Percentiles rank a stretch among this genome's conserved stretches.
Conservation (phyloP, 2,888 invertebrate genomes). For the Volucella zonaria region DNA sequence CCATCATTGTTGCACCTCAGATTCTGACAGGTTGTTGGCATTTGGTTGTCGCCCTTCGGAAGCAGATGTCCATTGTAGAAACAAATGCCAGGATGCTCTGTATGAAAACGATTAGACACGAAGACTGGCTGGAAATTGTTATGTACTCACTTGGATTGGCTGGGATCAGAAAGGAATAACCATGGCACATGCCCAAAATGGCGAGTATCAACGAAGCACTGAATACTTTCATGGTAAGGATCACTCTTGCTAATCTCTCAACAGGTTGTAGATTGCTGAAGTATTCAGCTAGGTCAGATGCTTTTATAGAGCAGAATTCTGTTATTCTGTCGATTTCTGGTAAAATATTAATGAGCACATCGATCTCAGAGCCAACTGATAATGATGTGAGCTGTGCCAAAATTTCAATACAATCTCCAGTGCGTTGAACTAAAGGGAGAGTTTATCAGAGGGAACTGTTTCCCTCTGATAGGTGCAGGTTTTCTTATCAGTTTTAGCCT, state of each 20-base stretch:
- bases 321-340: background rate
- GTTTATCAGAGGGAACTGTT: background rate
- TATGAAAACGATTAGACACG: background rate
- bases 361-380: slow-evolving; percentile 3
- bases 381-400: slow-evolving; percentile 12
- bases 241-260: slow-evolving; percentile 1
- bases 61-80: slow-evolving; percentile 75
- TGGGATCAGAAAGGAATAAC: slow-evolving; percentile 59
- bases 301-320: slow-evolving; percentile 25
- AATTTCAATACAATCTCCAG: background rate
- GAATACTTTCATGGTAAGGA: slow-evolving; percentile 38
- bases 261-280: slow-evolving; percentile 20
- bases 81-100: slow-evolving; percentile 74
- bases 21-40: slow-evolving; percentile 75
- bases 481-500: background rate
- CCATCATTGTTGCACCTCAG: slow-evolving; percentile 76
- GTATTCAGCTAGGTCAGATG: background rate
- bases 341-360: slow-evolving; percentile 14
- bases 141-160: slow-evolving; percentile 47
- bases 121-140: background rate
- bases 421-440: slow-evolving; percentile 1
- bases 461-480: too few relatives aligned
- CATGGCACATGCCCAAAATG: slow-evolving; percentile 41
- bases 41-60: slow-evolving; percentile 74
- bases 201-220: slow-evolving; percentile 25